Evolutionary conservation across 2,797 vertebrate genomes (phyloP), one percentile per base, ranked within the genome.

Genomic region (Euthynnus affinis): DNA sequence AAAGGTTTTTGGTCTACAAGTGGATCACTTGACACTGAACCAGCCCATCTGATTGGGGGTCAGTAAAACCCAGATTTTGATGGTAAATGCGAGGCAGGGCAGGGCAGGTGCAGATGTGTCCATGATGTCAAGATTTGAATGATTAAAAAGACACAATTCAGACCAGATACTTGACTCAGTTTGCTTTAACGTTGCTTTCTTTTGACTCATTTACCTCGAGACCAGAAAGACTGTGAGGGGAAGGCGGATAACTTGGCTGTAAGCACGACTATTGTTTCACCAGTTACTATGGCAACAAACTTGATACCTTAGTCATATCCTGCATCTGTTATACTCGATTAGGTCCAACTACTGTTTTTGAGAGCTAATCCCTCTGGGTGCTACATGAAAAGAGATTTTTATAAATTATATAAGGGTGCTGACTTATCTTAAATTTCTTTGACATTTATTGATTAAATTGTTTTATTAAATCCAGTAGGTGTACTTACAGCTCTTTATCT

Each of bases 61-160:
- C 34, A 22, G 44, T 42, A 27, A 40, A 48, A 57, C 66, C 32
- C 22, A 72, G 12, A 13, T 53, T 6, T 25, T 40, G 2, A 44
- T 18, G 18, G 44, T 5, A 22, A 32, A 53, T 60, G 9, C 23
- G 32, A 59, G 59, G n/a, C 23, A 40, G 64, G 59, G 23, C 25
- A 20, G 64, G 59, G 23, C 25, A 20, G 4, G 29, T 32, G 6
- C 29, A 32, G 29, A 32, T 32, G 44, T 9, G 73, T 71, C 44
- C 62, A 71, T 23, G 15, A 63, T 72, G 60, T 74, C 64, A 69
- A 63, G 52, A 29, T 57, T 44, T 56, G 71, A 76, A 83, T 22
- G 75, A 71, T 84, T 83, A 64, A 29, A 52, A 75, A 53, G 55
- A 44, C 51, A 59, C n/a, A 69, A 68, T 64, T 73, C 34, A 64